Conservation (phyloP, 2,113 vertebrate genomes). For the Corythaeola cristata region DNA sequence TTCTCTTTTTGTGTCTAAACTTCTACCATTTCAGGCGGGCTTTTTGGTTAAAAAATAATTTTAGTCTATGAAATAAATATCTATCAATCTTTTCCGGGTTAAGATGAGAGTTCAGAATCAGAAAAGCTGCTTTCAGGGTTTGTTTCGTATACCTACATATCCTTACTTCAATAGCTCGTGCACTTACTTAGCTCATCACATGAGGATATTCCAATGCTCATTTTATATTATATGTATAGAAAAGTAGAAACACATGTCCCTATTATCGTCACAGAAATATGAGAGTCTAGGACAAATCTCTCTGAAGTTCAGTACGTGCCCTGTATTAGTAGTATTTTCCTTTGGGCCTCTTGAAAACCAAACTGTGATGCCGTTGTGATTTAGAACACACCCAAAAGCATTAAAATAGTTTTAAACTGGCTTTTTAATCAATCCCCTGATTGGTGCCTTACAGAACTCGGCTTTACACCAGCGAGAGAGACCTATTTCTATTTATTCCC, state of each 20-base stretch:
- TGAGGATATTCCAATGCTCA: neutral
- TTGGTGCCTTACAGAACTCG: neutral
- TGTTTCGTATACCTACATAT: neutral
- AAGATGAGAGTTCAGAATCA: neutral
- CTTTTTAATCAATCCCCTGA: neutral
- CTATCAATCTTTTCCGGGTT: neutral
- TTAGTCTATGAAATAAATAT: neutral
- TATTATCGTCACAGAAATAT: neutral
- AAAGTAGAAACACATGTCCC: constrained; percentile 32
- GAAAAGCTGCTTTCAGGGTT: neutral
- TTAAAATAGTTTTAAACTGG: neutral
- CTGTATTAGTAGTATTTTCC: neutral
- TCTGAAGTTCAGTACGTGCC: neutral
- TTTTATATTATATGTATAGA: neutral
- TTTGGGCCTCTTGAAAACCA: neutral
- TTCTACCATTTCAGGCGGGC: neutral
- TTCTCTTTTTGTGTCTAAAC: neutral
- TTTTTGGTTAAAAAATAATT: neutral
- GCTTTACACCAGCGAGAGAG: neutral
- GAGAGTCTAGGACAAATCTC: neutral
- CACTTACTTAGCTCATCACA: neutral
- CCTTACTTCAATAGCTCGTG: neutral
- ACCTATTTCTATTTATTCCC: neutral
- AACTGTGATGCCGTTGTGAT: neutral
- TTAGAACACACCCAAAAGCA: constrained; percentile 9